phyloP scores from a whole-genome alignment of 1,140 invertebrate genomes.

The Atopsyche davidsoni region DNA sequence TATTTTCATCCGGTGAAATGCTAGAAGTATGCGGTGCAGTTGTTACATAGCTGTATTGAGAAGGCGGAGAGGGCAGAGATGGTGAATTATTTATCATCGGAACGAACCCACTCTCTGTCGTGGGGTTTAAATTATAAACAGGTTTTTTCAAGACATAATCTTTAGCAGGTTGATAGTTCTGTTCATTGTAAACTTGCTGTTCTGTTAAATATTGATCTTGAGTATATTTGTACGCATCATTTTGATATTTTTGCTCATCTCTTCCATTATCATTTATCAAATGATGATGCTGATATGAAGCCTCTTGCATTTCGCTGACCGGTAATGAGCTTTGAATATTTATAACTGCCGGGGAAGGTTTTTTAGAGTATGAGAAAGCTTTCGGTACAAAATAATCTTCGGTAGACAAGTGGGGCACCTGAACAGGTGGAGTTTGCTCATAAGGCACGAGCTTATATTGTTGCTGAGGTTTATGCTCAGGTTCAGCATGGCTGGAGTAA shows the following conservation, averaged over 20 bases:
- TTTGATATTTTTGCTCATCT: conserved; percentile 10
- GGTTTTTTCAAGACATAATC: conserved; percentile 12
- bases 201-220: conserved; percentile 1
- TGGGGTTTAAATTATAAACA: conserved; percentile 30
- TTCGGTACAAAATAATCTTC: conserved; percentile 25
- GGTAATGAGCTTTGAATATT: background rate
- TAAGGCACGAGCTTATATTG: conserved; percentile 47
- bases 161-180: conserved; percentile 7
- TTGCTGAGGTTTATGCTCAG: conserved; percentile 33
- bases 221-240: conserved; percentile 12
- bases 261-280: conserved; percentile 4
- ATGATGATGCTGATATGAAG: conserved; percentile 8
- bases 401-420: conserved; percentile 25
- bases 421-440: conserved; percentile 44
- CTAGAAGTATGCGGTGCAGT: conserved; percentile 3
- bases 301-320: background rate
- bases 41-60: conserved; percentile 8
- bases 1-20: background rate
- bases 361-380: conserved; percentile 18
- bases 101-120: conserved; percentile 42
- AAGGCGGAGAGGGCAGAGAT: conserved; percentile 27
- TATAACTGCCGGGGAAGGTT: conserved; percentile 30
- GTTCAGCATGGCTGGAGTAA: conserved; percentile 15
- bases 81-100: conserved; percentile 38
- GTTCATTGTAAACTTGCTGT: conserved; percentile 6